Base-by-base conservation (phyloP, 2,797 vertebrate species). In the Coilia nasus region DNA sequence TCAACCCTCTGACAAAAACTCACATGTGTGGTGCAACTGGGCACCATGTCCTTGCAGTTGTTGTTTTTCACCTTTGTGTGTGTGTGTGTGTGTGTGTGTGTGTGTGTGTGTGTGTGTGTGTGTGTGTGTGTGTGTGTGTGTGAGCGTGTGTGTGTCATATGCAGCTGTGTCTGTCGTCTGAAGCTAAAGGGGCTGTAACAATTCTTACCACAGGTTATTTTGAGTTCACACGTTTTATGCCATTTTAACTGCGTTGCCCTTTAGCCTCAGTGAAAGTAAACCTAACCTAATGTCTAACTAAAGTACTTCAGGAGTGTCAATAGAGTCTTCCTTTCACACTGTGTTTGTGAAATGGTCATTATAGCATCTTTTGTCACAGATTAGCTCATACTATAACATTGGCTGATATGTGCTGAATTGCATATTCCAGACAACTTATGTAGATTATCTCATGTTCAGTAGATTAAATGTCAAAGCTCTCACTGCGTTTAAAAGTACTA, bases 91-190 rank as follows among this genome's bases (percentile, higher is more conserved):
- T 46, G 35, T 46, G 11, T 9, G n/a, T 62, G 82, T 81, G 82
- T 86, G 57, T 83, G 3, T 14, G 83, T 84, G 56, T 82, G 83
- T 56, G 71, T 23, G 2, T 81, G 25, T 47, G 75, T 50, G 28
- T 46, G 31, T 3, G 23, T 21, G 19, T 50, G 19, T 15, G 31
- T 28, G 19, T 28, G 21, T 83, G 85, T 35, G 50, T 12, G 35
- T 41, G 47, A 5, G 54, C 44, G 44, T 44, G 46, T 31, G 21
- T 17, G 47, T 2, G 31, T 11, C 6, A 56, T 23, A 41, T 82
- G 81, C 28, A 31, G 23, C 50, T 84, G 47, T 57, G 25, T 44
- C 31, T 78, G 71, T 41, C 71, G 0, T 78, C 17, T 41, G 7
- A 23, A 41, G 35, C 15, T 41, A 15, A 21, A 41, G 17, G 71